Percentiles rank a stretch among this genome's conserved stretches.
Conservation (phyloP, 1,140 invertebrate genomes). For the Zophobas morio region DNA sequence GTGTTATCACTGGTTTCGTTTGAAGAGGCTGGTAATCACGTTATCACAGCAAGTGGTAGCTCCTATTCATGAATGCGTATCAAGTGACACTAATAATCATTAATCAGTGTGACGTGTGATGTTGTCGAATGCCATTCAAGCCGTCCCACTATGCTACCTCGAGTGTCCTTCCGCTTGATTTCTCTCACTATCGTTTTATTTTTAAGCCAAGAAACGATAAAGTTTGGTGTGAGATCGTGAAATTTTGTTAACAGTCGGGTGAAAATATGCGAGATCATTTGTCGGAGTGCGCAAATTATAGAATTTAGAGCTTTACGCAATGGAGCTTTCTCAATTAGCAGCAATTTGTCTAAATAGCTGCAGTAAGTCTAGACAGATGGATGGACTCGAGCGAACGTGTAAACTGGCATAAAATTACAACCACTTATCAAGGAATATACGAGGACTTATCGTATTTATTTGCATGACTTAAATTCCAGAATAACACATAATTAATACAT, state of each 20-base stretch:
- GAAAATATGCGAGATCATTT: constrained; percentile 45
- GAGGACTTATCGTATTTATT: constrained; percentile 47
- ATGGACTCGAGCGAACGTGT: constrained; percentile 40
- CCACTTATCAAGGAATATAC: constrained; percentile 45
- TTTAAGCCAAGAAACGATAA: no score
- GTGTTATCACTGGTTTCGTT: no score
- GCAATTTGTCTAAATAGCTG: constrained; percentile 58
- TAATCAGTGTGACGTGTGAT: no score
- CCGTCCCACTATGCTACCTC: no score
- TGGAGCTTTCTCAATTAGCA: constrained; percentile 53
- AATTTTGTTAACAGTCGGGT: neutral
- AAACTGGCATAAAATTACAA: constrained; percentile 47
- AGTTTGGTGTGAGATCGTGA: neutral
- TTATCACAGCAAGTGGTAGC: no score
- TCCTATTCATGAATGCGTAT: no score
- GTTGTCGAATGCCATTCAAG: no score
- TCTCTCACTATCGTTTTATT: no score
- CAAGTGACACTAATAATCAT: no score
- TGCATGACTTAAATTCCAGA: constrained; percentile 44
- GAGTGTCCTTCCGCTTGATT: no score
- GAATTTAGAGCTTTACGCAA: constrained; percentile 39
- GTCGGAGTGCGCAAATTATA: constrained; percentile 40
- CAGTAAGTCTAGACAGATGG: constrained; percentile 48
- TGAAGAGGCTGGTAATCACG: no score
- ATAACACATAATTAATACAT: constrained; percentile 46